A percentile compares a stretch with the other conserved stretches of the same genome.
Evolutionary conservation across 1,140 invertebrate species (phyloP).

Genomic region (Tribolium madens): DNA sequence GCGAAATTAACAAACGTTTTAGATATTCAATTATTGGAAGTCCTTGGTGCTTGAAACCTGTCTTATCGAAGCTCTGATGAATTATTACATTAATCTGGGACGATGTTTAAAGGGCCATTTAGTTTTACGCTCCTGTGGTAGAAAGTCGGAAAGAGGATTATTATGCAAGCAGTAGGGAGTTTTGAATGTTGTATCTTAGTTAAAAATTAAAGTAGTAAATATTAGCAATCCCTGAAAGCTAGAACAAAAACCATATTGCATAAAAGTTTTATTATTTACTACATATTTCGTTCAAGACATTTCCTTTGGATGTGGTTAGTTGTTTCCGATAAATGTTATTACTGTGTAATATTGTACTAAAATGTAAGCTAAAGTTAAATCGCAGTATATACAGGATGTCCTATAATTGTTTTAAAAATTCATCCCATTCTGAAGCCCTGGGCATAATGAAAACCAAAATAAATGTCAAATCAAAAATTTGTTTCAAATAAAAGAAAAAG

Average conservation of each 20-base stretch:
- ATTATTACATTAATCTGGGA: conserved; percentile 9
- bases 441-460: too few relatives aligned
- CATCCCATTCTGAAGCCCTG: too few relatives aligned
- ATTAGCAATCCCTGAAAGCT: background rate
- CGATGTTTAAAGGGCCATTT: conserved; percentile 6
- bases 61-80: conserved; percentile 19
- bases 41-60: background rate
- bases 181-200: background rate
- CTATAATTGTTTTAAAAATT: too few relatives aligned
- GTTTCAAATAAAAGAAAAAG: too few relatives aligned
- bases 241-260: background rate
- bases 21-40: conserved; percentile 21
- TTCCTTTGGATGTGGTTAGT: too few relatives aligned
- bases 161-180: background rate
- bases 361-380: too few relatives aligned
- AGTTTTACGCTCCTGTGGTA: conserved; percentile 6
- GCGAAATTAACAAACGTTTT: conserved; percentile 10
- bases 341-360: too few relatives aligned
- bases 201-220: background rate
- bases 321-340: too few relatives aligned
- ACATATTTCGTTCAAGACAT: too few relatives aligned
- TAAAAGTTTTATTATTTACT: too few relatives aligned
- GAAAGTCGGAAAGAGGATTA: background rate
- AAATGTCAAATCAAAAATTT: too few relatives aligned
- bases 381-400: too few relatives aligned